These are phyloP conservation scores for Yponomeuta evonymella DNA, from an alignment of 2,888 invertebrate species.

Conservation along the genomic window DNA sequence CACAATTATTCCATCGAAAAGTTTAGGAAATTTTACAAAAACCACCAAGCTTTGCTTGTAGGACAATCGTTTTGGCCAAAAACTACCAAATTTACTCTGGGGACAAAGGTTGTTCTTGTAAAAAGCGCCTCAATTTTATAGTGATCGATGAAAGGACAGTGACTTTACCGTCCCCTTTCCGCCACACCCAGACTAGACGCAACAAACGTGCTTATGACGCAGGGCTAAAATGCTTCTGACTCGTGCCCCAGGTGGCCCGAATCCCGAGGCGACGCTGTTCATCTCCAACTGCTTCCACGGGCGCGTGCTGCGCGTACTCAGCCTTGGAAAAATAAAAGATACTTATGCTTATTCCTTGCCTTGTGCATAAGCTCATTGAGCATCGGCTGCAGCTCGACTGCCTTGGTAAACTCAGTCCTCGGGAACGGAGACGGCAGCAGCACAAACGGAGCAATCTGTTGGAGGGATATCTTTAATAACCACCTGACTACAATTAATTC, in stretches of 20 bases:
- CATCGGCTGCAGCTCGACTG: constrained; percentile 82
- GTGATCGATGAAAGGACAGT: too few species aligned
- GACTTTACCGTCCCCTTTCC: too few species aligned
- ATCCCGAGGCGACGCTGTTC: constrained; percentile 97
- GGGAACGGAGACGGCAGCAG: constrained; percentile 88
- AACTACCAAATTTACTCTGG: too few species aligned
- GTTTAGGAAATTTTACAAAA: too few species aligned
- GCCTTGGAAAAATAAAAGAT: too few species aligned
- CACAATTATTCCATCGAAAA: too few species aligned
- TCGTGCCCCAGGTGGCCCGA: constrained; percentile 93
- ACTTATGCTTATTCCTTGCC: constrained; percentile 33
- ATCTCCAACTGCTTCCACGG: constrained; percentile 94
- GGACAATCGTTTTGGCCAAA: too few species aligned
- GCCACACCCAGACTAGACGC: too few species aligned
- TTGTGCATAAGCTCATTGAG: constrained; percentile 89
- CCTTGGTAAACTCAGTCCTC: constrained; percentile 83
- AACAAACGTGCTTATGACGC: too few species aligned
- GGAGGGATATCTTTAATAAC: neutral
- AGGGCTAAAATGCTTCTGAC: constrained; percentile 47
- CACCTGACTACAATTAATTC: neutral
- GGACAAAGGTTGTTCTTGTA: too few species aligned
- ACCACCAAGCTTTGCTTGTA: too few species aligned
- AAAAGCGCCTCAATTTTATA: too few species aligned
- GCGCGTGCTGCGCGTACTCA: constrained; percentile 57
- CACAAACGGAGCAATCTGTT: constrained; percentile 85